Base-by-base conservation (phyloP, 2,797 vertebrate genomes). In the Astyanax mexicanus region DNA sequence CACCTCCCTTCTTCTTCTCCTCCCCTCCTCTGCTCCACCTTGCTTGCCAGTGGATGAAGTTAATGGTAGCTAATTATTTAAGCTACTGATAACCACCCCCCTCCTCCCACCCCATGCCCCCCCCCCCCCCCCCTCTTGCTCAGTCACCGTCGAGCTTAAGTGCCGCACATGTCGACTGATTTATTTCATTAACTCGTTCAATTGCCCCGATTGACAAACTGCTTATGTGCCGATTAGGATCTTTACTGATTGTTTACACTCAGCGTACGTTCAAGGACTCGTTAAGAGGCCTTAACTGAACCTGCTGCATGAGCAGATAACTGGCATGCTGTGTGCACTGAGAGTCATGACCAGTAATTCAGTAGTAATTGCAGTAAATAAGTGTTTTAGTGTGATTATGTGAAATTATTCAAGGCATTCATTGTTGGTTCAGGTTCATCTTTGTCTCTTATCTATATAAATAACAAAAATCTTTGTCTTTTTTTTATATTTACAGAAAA, bases 51-150 rank as follows among this genome's bases (percentile, higher is more conserved):
- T 96, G 89, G 78, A 92, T 90, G 87, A 91, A 91, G 88, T 88
- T 92, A 92, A 91, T 93, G 88, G 87, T 83, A 81, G 85, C 86
- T 95, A 96, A 97, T 98, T 96, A 96, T 96, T 96, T 95, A 89
- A 94, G 91, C 94, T 91, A 86, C 88, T 89, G 90, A 92, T 90
- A 83, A 82, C 80, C 29, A 29, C 29, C 29, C 29, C 29, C 29
- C 29, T 5, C 32, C 84, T 81, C 52, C 72, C 86, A n/a, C n/a
- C n/a, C 83, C 86, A n/a, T n/a, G n/a, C n/a, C 29, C 29, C 29
- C 29, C 29, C 29, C 29, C 29, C 5, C 32, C 84, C 81, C 52
- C 72, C 86, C 80, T 80, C 79, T 70, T 72, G 78, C 69, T 76
- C 69, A 52, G 45, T 10, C 15, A 47, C 21, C 15, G 25, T 25